Base-by-base conservation (phyloP, 2,797 vertebrate genomes). In the Labroides dimidiatus region DNA sequence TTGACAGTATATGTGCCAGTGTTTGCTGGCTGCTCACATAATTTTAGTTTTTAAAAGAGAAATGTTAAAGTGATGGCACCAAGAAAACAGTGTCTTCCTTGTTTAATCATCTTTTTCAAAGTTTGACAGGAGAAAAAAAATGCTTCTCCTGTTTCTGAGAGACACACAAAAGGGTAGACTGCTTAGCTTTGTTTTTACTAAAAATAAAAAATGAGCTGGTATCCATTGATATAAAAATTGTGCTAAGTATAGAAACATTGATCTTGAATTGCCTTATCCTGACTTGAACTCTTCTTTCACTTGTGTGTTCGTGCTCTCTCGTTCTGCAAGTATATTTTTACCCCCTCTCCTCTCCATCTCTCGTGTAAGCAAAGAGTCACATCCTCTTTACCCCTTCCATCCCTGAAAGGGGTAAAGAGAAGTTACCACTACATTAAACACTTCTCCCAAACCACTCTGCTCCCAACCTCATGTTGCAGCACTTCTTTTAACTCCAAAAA, bases 401-500 rank as follows among this genome's bases (percentile, higher is more conserved):
- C 65, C 48, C 44, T 14, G 13, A 49, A 8, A 23, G 19, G 1
- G 13, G 7, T 8, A 47, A 56, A 66, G 47, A 71, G 69, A 17
- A 44, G 47, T 69, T 48, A 53, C 47, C 74, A 68, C 78, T 67
- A 72, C 58, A 72, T 72, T 47, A 54, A 23, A 56, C 44, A 59
- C 53, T 75, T 50, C 3, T 72, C 77, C 65, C 21, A 73, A 75
- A 74, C 30, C 82, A 64, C 71, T 85, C 72, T 71, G 51, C 65
- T 72, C 64, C 72, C 44, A 61, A 56, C 78, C 78, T 44, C 10
- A 54, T 68, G 86, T 83, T 74, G 49, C 61, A 70, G 72, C 69
- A 69, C 79, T 82, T 33, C 80, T 80, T 33, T 85, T 80, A 77
- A 72, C 76, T 79, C 76, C 66, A 69, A 80, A 48, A 86, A 73